Base-by-base conservation (phyloP, 2,888 invertebrate species). In the Scaptomyza reducta region DNA sequence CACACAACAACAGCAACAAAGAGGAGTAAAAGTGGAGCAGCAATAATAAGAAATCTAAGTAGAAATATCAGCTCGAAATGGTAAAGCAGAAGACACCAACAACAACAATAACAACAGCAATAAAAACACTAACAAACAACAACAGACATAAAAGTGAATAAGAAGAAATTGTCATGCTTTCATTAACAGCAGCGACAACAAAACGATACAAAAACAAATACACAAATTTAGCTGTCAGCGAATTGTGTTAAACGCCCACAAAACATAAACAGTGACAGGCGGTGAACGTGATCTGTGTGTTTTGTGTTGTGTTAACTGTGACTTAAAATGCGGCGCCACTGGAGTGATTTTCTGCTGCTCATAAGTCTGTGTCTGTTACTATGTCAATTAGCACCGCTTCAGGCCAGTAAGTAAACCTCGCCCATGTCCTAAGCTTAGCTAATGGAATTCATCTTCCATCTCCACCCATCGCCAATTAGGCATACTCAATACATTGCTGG, bases 401-500 rank as follows among this genome's bases (percentile, higher is more conserved):
- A 65, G 54, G 87, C 87, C 18, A 83, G 82, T 83, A 65, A 83
- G 88, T 82, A 46, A 42, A 7, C 31, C 40, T 40, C n/a, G 1
- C 9, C 46, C 47, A 13, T 41, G 9, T 18, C 6, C 38, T 53
- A 7, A 14, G n/a, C 40, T 33, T n/a, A 22, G 22, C 22, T n/a
- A 33, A 49, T 49, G 49, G 10, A 11, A 22, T 6, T 33, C 49
- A 6, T 22, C 3, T 6, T n/a, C 22, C 10, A 2, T 7, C 14
- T 38, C 14, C 2, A 38, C 3, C 16, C 11, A 6, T 11, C 41
- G 6, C 18, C 11, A 42, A 42, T 6, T 33, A 92, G 92, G 88
- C 54, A 87, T 92, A 44, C 75, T 92, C 2, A 91, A 92, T 54
- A 89, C 90, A 3, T 74, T 92, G 50, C 75, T 92, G 51, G 92